Conservation (phyloP, 2,888 invertebrate species). For the Chironomus tentans region DNA sequence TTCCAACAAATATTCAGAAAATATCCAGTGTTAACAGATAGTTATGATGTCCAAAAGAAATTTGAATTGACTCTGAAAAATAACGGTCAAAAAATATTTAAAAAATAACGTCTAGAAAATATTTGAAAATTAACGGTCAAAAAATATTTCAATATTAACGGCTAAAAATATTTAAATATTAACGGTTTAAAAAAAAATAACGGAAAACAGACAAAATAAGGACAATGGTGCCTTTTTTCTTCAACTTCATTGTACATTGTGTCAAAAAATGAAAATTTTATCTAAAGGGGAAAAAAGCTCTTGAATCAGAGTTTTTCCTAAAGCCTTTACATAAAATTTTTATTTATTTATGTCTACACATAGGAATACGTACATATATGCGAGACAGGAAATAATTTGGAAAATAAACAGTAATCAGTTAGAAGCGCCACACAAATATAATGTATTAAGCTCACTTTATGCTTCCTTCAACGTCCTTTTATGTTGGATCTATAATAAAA, state of each 20-base stretch:
- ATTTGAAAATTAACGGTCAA: too few relatives aligned
- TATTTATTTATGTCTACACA: not conserved
- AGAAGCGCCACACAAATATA: not conserved
- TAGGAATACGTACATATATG: not conserved
- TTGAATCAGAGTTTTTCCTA: not conserved
- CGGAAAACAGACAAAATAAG: too few relatives aligned
- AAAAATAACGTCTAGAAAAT: too few relatives aligned
- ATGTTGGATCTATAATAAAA: too few relatives aligned
- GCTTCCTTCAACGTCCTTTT: not conserved
- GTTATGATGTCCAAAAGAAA: too few relatives aligned
- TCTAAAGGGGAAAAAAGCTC: not conserved
- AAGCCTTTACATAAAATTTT: not conserved
- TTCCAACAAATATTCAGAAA: too few relatives aligned
- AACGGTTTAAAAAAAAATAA: too few relatives aligned
- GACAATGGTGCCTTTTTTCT: not conserved
- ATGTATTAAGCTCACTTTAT: not conserved
- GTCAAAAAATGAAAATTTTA: not conserved
- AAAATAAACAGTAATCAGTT: conserved; percentile 8
- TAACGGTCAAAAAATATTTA: too few relatives aligned
- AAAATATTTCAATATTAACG: too few relatives aligned
- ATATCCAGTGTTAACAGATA: too few relatives aligned
- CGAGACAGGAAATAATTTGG: not conserved
- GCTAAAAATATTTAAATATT: too few relatives aligned
- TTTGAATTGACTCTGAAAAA: too few relatives aligned
- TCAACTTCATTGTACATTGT: not conserved